These are phyloP conservation scores for Epistrophella euchroma DNA, from an alignment of 2,888 invertebrate genomes.

Conservation along the genomic window DNA sequence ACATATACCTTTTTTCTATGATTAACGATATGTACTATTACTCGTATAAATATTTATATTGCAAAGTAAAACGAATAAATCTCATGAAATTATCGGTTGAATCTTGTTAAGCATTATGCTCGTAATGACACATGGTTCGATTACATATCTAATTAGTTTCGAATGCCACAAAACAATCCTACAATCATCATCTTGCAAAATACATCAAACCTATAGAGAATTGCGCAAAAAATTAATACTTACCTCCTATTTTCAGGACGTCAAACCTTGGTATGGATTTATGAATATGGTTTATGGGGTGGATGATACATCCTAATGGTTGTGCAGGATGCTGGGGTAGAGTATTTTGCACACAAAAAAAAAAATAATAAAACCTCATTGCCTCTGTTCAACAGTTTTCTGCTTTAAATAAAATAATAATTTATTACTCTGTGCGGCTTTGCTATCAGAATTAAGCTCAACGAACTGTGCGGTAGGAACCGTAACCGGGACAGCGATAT, in stretches of 20 bases:
- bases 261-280: neutral
- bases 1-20: too few relatives aligned
- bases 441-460: slow-evolving; percentile 52
- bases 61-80: too few relatives aligned
- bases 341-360: slow-evolving; percentile 40
- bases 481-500: slow-evolving; percentile 40
- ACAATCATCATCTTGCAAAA: neutral
- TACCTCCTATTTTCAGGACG: neutral
- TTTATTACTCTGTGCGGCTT: slow-evolving; percentile 56
- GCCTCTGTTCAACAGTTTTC: slow-evolving; percentile 2
- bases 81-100: slow-evolving; percentile 20
- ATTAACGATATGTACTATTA: too few relatives aligned
- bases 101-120: slow-evolving; percentile 43
- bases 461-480: slow-evolving; percentile 23
- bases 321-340: neutral
- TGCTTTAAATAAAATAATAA: slow-evolving; percentile 53
- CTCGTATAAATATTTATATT: too few relatives aligned
- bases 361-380: neutral
- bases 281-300: slow-evolving; percentile 14
- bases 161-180: slow-evolving; percentile 14
- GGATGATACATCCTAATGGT: slow-evolving; percentile 29
- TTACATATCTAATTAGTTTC: slow-evolving; percentile 48
- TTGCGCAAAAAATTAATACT: neutral
- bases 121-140: slow-evolving; percentile 55
- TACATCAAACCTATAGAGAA: neutral